phyloP scores from a whole-genome alignment of 2,113 vertebrate genomes.

The Taxidea taxus region DNA sequence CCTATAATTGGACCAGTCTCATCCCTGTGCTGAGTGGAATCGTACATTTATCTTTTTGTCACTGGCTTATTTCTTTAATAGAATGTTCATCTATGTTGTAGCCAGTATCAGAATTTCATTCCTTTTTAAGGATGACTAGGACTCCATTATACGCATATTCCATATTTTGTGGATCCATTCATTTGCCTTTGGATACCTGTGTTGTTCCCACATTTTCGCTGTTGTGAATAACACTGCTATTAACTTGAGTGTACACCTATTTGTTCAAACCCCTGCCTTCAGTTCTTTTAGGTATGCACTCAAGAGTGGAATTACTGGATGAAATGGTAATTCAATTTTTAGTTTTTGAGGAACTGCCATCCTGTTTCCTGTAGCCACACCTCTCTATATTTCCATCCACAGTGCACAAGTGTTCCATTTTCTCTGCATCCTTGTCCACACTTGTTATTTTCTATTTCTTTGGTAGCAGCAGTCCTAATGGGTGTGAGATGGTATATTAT shows the following conservation, averaged over 20 bases:
- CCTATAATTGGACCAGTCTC: neutral
- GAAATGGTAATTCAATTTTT: neutral
- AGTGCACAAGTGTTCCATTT: neutral
- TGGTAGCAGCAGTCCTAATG: neutral
- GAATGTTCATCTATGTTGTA: neutral
- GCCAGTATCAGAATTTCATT: neutral
- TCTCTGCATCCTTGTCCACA: neutral
- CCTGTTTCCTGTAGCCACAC: neutral
- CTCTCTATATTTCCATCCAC: neutral
- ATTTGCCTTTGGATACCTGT: neutral
- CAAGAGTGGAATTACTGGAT: neutral
- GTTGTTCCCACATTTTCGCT: neutral
- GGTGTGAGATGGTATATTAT: neutral
- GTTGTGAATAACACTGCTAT: neutral
- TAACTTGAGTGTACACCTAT: neutral
- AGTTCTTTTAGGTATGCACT: neutral
- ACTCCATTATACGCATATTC: neutral
- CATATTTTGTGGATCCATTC: neutral
- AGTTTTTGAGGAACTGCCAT: neutral
- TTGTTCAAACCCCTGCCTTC: neutral
- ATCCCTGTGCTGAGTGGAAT: neutral
- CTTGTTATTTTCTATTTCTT: neutral
- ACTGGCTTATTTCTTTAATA: neutral
- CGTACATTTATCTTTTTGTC: neutral
- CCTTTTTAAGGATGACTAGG: neutral